Evolutionary conservation across 2,113 vertebrate species (phyloP).

Genomic region (Willisornis vidua): DNA sequence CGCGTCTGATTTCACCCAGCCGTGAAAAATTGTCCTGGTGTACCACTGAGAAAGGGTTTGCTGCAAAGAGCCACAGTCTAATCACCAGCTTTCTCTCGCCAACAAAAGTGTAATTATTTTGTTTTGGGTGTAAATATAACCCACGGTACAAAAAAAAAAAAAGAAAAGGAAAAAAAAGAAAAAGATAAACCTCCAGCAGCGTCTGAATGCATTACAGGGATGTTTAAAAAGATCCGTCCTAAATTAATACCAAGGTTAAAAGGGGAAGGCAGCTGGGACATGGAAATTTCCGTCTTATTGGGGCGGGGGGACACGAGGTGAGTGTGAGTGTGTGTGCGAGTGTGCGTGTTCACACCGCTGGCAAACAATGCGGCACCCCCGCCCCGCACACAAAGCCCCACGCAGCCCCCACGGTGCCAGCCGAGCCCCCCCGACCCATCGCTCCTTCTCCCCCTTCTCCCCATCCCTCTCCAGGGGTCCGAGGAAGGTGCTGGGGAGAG

Average conservation of each 20-base stretch:
- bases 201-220: slow-evolving; percentile 53
- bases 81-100: slow-evolving; percentile 78
- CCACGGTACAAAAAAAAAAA: slow-evolving; percentile 58
- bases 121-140: slow-evolving; percentile 84
- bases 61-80: slow-evolving; percentile 78
- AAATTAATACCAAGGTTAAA: slow-evolving; percentile 62
- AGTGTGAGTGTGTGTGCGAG: background rate
- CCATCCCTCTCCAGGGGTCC: background rate
- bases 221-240: slow-evolving; percentile 46
- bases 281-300: slow-evolving; percentile 32
- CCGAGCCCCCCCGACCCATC: background rate
- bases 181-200: slow-evolving; percentile 68
- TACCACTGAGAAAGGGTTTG: slow-evolving; percentile 83
- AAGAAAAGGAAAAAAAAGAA: background rate
- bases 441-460: background rate
- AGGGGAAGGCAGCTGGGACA: slow-evolving; percentile 30
- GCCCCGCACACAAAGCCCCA: background rate
- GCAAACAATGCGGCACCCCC: background rate
- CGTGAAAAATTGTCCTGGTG: slow-evolving; percentile 87
- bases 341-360: background rate
- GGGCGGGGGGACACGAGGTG: background rate
- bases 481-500: background rate
- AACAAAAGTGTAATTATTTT: slow-evolving; percentile 85
- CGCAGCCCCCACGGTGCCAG: background rate
- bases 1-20: slow-evolving; percentile 85